phyloP scores from a whole-genome alignment of 2,888 invertebrate species.

The Tinea trinotella region DNA sequence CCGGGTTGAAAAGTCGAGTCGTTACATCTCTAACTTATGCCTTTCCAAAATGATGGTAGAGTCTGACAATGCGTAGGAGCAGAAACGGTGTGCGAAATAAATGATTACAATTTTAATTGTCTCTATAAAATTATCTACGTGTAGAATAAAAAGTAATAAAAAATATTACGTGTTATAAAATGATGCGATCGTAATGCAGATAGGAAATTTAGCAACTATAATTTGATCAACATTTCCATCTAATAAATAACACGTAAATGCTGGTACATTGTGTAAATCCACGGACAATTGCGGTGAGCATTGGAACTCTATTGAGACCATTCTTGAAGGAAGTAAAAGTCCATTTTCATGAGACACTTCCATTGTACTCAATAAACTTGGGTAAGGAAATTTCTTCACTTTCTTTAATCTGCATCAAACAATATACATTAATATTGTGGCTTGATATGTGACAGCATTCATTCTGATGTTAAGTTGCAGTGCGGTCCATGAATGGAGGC shows the following conservation, averaged over 20 bases:
- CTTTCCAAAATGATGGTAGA: too few species aligned
- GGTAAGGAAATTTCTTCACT: conserved; percentile 59
- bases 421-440: background rate
- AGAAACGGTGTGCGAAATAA: too few species aligned
- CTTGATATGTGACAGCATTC: too few species aligned
- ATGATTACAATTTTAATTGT: too few species aligned
- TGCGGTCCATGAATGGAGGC: too few species aligned
- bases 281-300: conserved; percentile 57
- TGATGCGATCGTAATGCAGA: conserved; percentile 54
- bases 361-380: conserved; percentile 47
- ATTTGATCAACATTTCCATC: conserved; percentile 58
- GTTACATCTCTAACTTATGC: too few species aligned
- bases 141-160: background rate
- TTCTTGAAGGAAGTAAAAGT: conserved; percentile 40
- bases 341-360: conserved; percentile 47
- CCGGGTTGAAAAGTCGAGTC: too few species aligned
- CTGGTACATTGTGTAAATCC: conserved; percentile 53
- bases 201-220: conserved; percentile 61
- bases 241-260: conserved; percentile 52
- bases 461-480: too few species aligned
- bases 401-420: conserved; percentile 44
- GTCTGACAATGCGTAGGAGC: too few species aligned
- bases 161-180: conserved; percentile 59
- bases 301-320: conserved; percentile 45
- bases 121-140: too few species aligned